Evolutionary conservation across 2,113 vertebrate species (phyloP), one percentile per base, ranked within the genome.

Genomic region (Arizona elegans): DNA sequence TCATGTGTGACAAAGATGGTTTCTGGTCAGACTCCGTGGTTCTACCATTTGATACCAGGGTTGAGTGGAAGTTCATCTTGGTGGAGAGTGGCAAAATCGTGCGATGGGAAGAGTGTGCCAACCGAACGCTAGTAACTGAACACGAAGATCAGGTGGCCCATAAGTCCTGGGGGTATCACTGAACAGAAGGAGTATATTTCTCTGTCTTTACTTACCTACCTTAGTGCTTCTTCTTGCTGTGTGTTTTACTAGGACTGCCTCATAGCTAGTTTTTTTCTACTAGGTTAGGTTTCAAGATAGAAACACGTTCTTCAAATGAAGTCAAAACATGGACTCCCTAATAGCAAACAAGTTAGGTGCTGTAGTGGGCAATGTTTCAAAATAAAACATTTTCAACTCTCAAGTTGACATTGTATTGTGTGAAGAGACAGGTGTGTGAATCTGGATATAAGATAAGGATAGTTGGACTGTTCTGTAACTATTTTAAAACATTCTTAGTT

Each of bases 31-130:
- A 95, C 1, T 97, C 97, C 0, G 75, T 99, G 81, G 90, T 95
- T 26, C 97, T 99, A 43, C 99, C 99, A 0, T 96, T 91, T 1
- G 98, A 98, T 93, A 97, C 96, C 38, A 97, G 95, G 47, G 93
- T 99, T 29, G 98, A 99, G 96, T 99, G 99, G 99, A 99, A 99
- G 95, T 99, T 99, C 91, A 98, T 99, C 70, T 87, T 99, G 93
- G 97, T 99, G 95, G 98, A 99, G 87, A 97, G 98, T 0, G 99
- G 98, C 3, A 96, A 97, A 86, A 97, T 99, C 53, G 97, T 95
- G 33, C 98, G 99, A 17, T 99, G 99, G 99, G 99, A 99, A 97
- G 99, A 99, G 95, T 99, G 99, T 1, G 75, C 93, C 53, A 99
- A 99, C 58, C 98, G 99, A 13, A 95, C 92, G 65, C 97, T 99